A percentile compares a stretch with the other conserved stretches of the same genome.
Evolutionary conservation across 2,113 vertebrate genomes (phyloP).

Genomic region (Laticauda laticaudata): DNA sequence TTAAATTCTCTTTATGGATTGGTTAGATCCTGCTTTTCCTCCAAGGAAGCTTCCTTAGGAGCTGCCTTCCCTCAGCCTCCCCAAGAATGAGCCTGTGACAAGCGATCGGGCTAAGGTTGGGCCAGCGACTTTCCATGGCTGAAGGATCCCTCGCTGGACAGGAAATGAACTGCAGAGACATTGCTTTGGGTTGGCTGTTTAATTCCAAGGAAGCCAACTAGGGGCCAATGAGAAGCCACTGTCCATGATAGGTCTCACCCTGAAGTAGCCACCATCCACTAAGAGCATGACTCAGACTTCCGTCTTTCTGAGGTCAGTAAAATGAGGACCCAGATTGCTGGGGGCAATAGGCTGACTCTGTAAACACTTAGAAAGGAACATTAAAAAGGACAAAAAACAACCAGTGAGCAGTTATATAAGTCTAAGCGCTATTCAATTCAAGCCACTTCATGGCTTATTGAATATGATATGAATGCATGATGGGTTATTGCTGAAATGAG

Average conservation of each 20-base stretch:
- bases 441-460: neutral
- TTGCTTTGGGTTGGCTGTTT: neutral
- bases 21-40: neutral
- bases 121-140: neutral
- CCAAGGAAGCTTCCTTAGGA: neutral
- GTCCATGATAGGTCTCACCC: neutral
- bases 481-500: conserved; percentile 12
- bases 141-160: neutral
- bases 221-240: neutral
- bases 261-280: too few relatives aligned
- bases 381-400: too few relatives aligned
- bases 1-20: neutral
- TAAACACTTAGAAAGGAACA: too few relatives aligned
- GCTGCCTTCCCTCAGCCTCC: neutral
- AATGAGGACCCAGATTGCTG: too few relatives aligned
- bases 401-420: too few relatives aligned
- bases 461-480: neutral
- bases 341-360: too few relatives aligned
- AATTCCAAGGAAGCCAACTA: neutral
- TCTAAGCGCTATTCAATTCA: conserved; percentile 31
- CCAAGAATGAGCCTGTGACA: neutral
- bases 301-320: too few relatives aligned
- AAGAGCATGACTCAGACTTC: too few relatives aligned
- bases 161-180: neutral
- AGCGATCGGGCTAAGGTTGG: neutral